Evolutionary conservation across 1,140 invertebrate genomes (phyloP), one percentile per base, ranked within the genome.

Genomic region (Drosophila obscura): DNA sequence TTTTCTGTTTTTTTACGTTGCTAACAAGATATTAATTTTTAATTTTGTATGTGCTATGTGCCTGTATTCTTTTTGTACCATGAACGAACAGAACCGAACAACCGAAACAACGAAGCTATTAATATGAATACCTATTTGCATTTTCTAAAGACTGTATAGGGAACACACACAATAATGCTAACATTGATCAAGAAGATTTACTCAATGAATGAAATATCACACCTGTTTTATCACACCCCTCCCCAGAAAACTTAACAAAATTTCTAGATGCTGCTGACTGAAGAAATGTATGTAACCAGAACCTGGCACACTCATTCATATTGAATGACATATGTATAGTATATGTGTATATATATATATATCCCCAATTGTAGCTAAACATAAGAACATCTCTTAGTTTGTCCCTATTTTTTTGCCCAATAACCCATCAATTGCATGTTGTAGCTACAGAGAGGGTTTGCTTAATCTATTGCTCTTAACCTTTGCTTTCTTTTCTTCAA

Each of bases 271-370:
- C 51, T 63, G 44, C 51, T 41, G 31, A 55, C 16, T 8, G 13
- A 19, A 51, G 9, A n/a, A 45, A 63, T 53, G 49, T 61, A 51
- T 67, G 43, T 50, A 74, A 65, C n/a, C 22, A 57, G 58, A 43
- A 45, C 58, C 64, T 68, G 53, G 63, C 48, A 58, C 74, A 69
- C 64, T 88, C 82, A 69, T 87, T 87, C 82, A 87, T 87, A 87
- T 87, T 87, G 82, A 87, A 87, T 87, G 82, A 80, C 67, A 46
- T 67, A 46, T 74, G 60, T 64, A 74, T 45, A 77, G 43, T 57
- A 44, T 77, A 64, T 76, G 77, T 58, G 62, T 60, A 57, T 76
- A 75, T 61, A 73, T 60, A 57, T 76, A 75, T 61, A 31, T 46
- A 75, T 50, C 28, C 16, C 1, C 28, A 28, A n/a, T 4, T 45